Conservation (phyloP, 1,140 invertebrate genomes). For the Agrypnia vestita region DNA sequence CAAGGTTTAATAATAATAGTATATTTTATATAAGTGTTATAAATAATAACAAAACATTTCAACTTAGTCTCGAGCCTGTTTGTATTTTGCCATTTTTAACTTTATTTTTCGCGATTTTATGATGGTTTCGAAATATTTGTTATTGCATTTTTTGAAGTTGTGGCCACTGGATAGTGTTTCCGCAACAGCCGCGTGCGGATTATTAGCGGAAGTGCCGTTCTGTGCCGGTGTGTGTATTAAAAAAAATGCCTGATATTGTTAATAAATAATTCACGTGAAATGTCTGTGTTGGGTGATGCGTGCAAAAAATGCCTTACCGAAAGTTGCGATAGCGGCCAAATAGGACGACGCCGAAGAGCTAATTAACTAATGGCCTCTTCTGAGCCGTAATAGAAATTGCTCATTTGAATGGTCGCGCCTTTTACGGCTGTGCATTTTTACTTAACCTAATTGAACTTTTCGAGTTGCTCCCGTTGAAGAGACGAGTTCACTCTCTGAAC, state of each 20-base stretch:
- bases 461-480: background rate
- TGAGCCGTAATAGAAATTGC: background rate
- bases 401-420: background rate
- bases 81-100: too few species aligned
- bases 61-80: too few species aligned
- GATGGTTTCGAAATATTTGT: background rate
- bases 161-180: slow-evolving; percentile 9
- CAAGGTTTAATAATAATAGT: background rate
- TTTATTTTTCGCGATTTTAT: background rate
- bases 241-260: background rate
- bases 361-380: slow-evolving; percentile 33
- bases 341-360: slow-evolving; percentile 19
- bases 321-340: slow-evolving; percentile 25
- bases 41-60: too few species aligned
- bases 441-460: background rate
- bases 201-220: slow-evolving; percentile 31
- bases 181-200: slow-evolving; percentile 17
- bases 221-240: slow-evolving; percentile 17
- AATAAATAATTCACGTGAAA: slow-evolving; percentile 13
- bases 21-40: too few species aligned
- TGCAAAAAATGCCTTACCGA: background rate
- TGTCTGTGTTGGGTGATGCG: slow-evolving; percentile 36
- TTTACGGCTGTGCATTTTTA: background rate
- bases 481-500: background rate
- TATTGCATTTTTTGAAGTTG: slow-evolving; percentile 20